Evolutionary conservation across 2,113 vertebrate species (phyloP).

Genomic region (Trogon surrucura): DNA sequence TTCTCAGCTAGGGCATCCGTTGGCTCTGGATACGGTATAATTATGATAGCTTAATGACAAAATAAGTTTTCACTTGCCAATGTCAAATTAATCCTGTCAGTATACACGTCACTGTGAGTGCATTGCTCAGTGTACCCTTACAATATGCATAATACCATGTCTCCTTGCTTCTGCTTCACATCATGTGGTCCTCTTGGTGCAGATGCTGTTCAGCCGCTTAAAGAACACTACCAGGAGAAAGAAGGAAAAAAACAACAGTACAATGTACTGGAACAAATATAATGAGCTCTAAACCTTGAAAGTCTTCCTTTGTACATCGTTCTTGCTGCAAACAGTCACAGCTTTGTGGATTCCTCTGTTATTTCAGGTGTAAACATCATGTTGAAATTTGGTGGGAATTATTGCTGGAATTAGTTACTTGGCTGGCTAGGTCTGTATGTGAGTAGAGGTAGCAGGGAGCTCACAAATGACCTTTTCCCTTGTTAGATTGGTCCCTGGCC

Average conservation of each 20-base stretch:
- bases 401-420: not conserved
- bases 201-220: constrained; percentile 55
- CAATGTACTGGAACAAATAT: not conserved
- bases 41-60: constrained; percentile 56
- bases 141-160: not conserved
- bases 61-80: constrained; percentile 51
- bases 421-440: not conserved
- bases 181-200: constrained; percentile 53
- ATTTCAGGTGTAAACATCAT: constrained; percentile 39
- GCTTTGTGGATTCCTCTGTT: not conserved
- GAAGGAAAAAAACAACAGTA: not conserved
- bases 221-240: not conserved
- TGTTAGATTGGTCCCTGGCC: constrained; percentile 31
- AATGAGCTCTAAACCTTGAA: constrained; percentile 35
- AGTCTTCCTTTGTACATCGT: constrained; percentile 1
- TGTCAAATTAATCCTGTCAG: constrained; percentile 64
- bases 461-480: constrained; percentile 46
- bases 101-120: not conserved
- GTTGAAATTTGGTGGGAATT: constrained; percentile 36
- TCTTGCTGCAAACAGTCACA: not conserved
- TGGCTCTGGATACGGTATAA: constrained; percentile 48
- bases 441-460: constrained; percentile 13
- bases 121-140: constrained; percentile 23
- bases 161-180: constrained; percentile 49
- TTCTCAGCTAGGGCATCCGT: constrained; percentile 12